These are phyloP conservation scores for Conops quadrifasciatus DNA, from an alignment of 2,888 invertebrate species.

Conservation along the genomic window DNA sequence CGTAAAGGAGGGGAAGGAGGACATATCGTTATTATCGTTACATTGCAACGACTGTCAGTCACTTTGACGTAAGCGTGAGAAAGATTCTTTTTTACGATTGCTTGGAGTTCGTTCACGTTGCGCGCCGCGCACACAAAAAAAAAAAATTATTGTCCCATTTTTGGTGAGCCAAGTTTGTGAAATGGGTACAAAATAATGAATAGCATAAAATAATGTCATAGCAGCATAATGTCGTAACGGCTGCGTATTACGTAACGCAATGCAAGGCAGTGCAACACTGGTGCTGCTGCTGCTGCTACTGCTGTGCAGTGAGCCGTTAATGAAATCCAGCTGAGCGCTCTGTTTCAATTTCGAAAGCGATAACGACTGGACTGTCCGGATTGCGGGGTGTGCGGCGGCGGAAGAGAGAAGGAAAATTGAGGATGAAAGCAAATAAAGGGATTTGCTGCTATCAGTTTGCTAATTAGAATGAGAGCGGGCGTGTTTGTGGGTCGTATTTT, in stretches of 20 bases:
- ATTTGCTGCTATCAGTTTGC: too few species aligned
- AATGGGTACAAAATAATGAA: constrained; percentile 20
- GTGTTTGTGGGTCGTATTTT: too few species aligned
- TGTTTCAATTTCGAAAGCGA: neutral
- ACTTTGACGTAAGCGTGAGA: constrained; percentile 15
- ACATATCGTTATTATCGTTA: constrained; percentile 7
- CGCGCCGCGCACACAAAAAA: neutral
- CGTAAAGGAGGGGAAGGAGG: neutral
- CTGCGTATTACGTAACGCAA: neutral
- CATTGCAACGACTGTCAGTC: constrained; percentile 22
- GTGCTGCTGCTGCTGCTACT: neutral
- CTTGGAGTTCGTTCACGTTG: neutral
- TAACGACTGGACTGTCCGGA: neutral
- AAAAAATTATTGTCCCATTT: constrained; percentile 8
- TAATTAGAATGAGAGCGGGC: too few species aligned
- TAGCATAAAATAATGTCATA: neutral
- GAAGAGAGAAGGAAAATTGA: neutral
- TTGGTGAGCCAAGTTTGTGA: neutral
- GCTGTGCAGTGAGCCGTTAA: constrained; percentile 16
- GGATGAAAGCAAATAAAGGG: neutral
- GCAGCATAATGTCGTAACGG: neutral
- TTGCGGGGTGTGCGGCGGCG: neutral
- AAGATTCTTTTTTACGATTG: neutral
- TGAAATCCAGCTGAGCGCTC: constrained; percentile 8
- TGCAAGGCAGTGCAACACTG: neutral